phyloP scores from a whole-genome alignment of 2,888 invertebrate genomes.

The Amaurobius ferox region DNA sequence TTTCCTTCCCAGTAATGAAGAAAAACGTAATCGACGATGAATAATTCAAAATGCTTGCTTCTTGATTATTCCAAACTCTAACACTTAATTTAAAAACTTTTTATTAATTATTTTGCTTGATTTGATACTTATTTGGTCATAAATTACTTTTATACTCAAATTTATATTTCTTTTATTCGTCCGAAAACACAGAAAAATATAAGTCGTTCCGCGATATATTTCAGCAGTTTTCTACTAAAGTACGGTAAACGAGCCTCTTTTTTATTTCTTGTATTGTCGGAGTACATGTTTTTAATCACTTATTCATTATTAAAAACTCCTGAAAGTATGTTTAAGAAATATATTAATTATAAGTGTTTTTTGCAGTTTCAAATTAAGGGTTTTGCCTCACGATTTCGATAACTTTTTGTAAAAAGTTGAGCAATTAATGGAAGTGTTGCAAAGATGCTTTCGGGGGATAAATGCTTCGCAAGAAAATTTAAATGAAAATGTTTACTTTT shows the following conservation, averaged over 20 bases:
- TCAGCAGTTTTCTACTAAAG: neutral
- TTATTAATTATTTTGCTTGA: neutral
- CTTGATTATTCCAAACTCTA: neutral
- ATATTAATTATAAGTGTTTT: neutral
- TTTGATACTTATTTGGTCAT: constrained; percentile 1
- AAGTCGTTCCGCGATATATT: neutral
- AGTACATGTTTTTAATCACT: neutral
- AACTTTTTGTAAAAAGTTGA: no score
- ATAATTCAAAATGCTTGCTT: neutral
- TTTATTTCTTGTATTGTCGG: neutral
- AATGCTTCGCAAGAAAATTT: no score
- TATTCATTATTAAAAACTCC: neutral
- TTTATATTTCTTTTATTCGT: neutral
- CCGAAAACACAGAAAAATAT: neutral
- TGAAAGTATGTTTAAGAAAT: neutral
- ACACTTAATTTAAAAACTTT: neutral
- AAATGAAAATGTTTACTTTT: no score
- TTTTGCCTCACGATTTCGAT: no score
- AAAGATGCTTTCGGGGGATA: no score
- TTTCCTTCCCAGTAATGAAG: neutral
- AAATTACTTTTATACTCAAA: neutral
- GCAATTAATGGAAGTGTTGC: no score
- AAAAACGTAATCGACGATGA: neutral
- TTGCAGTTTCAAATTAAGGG: neutral
- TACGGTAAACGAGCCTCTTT: neutral